Base-by-base conservation (phyloP, 2,888 invertebrate genomes). In the Scaptomyza tumidula region DNA sequence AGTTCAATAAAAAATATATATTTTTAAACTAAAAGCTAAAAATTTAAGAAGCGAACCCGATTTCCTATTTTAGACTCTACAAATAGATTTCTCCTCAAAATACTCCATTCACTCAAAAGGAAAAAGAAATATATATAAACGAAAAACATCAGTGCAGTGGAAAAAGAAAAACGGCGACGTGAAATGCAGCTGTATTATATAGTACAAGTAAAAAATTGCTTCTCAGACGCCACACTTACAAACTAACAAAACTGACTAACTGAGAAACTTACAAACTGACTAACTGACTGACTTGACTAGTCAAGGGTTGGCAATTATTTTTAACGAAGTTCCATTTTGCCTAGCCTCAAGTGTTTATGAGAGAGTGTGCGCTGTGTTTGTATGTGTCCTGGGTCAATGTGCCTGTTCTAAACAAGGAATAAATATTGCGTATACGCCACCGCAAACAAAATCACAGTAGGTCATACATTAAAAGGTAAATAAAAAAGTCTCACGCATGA, bases 271-370 rank as follows among this genome's bases (percentile, higher is more conserved):
- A 7, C 9, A 33, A 9, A 10, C 9, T 56, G 41, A 19, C 57
- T 37, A n/a, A 37, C 37, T 37, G 37, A 37, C 37, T 41, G 41
- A 41, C 39, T 48, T 55, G 43, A 19, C 62, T 29, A 49, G 59
- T 58, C 52, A 70, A 68, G 64, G 64, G 72, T 65, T 78, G 78
- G 69, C 84, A 87, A 87, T 84, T 87, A 84, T 77, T 87, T 87
- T 78, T 85, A 87, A 84, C 85, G 81, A 84, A 86, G 41, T 41
- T 71, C 14, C 6, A 19, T 14, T 41, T 16, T 39, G 14, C 48
- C 48, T 52, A 49, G 45, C 45, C 70, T 44, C 14, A 44, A 41
- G n/a, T 43, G 19, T 37, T 58, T 29, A 31, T 33, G 1, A 46
- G 49, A 46, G 49, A 29, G 39, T 52, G 16, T 33, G 9, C 24